phyloP scores from a whole-genome alignment of 2,113 vertebrate genomes.

The Riparia riparia region DNA sequence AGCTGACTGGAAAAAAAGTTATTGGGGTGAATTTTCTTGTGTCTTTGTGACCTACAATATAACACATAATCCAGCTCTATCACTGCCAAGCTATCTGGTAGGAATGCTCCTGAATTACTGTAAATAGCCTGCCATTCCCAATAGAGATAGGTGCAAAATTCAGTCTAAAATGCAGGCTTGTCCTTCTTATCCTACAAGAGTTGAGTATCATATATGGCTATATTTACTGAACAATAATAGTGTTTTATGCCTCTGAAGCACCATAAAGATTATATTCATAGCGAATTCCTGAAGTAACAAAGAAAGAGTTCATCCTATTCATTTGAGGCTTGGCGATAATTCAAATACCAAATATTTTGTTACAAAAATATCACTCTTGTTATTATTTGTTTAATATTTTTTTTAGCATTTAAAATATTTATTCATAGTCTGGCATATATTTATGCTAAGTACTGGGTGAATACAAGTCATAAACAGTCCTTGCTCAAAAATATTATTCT shows the following conservation, averaged over 20 bases:
- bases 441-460: neutral
- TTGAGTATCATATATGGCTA: neutral
- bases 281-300: neutral
- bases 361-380: neutral
- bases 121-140: constrained; percentile 20
- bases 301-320: neutral
- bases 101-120: neutral
- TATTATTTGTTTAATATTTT: neutral
- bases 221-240: neutral
- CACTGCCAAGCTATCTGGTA: neutral
- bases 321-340: neutral
- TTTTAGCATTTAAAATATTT: neutral
- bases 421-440: neutral
- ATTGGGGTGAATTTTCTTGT: neutral
- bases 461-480: rapidly evolving
- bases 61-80: neutral
- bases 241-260: neutral
- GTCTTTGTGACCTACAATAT: neutral
- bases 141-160: neutral
- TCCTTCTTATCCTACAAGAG: neutral
- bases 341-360: neutral
- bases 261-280: neutral
- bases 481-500: neutral
- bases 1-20: neutral
- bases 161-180: neutral